Conservation (phyloP, 2,888 invertebrate species). For the Sympetrum striolatum region DNA sequence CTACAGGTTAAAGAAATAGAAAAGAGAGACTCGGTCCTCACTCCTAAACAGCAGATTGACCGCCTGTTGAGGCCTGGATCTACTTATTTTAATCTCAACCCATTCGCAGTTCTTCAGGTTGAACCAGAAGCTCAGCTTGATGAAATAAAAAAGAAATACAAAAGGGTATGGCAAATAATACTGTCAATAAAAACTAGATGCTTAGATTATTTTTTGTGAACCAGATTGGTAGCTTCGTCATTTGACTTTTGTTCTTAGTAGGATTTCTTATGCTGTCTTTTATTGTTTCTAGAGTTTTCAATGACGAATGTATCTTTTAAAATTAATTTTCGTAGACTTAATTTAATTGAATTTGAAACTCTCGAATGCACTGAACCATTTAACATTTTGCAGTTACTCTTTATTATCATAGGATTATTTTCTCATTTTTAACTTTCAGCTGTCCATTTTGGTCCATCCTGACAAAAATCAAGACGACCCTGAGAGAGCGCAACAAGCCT, state of each 20-base stretch:
- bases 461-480: slow-evolving; percentile 98
- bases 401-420: not conserved
- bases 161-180: slow-evolving; percentile 65
- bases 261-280: not conserved
- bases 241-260: not conserved
- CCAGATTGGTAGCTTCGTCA: too few species aligned
- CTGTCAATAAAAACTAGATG: not conserved
- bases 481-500: slow-evolving; percentile 91
- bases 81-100: slow-evolving; percentile 98
- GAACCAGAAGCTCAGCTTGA: slow-evolving; percentile 90
- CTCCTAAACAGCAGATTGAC: slow-evolving; percentile 96
- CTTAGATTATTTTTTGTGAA: too few species aligned
- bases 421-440: slow-evolving; percentile 57
- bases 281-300: not conserved
- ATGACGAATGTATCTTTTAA: not conserved
- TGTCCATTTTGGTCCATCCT: slow-evolving; percentile 98
- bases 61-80: slow-evolving; percentile 94
- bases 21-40: slow-evolving; percentile 94
- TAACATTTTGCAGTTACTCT: too few species aligned
- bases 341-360: not conserved
- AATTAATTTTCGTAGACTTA: not conserved
- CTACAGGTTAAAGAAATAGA: slow-evolving; percentile 97
- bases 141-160: slow-evolving; percentile 95
- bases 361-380: not conserved
- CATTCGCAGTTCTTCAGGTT: slow-evolving; percentile 89